phyloP scores from a whole-genome alignment of 64 coral and sea anemone genomes.

The Montipora cactus region DNA sequence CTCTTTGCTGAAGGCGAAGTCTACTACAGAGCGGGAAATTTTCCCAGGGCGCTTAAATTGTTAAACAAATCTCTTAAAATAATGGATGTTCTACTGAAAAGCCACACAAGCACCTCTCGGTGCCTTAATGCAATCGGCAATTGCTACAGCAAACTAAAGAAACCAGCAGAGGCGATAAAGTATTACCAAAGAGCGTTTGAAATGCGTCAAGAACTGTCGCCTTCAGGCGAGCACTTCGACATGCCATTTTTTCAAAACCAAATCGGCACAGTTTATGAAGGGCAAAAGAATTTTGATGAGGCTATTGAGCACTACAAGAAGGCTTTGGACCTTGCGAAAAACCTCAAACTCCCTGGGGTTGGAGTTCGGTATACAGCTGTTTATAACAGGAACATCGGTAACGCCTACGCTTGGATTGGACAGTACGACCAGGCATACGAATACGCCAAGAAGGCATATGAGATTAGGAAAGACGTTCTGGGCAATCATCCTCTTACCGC shows the following conservation, averaged over 20 bases:
- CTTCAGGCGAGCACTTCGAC: conserved; percentile 34
- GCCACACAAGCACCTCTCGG: conserved; percentile 55
- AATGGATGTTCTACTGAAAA: conserved; percentile 18
- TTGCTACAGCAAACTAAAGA: conserved; percentile 6
- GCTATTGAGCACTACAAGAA: conserved; percentile 49
- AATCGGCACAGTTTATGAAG: conserved; percentile 56
- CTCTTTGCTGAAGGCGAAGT: conserved; percentile 41
- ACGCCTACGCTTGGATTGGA: conserved; percentile 21
- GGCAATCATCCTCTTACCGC: conserved; percentile 39
- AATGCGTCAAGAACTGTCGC: conserved; percentile 47
- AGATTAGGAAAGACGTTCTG: conserved; percentile 42
- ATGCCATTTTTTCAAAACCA: conserved; percentile 52
- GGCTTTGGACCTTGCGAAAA: conserved; percentile 46
- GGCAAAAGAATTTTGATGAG: not conserved
- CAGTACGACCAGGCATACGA: conserved; percentile 14
- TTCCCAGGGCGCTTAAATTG: not conserved
- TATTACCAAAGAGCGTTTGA: conserved; percentile 42
- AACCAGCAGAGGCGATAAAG: not conserved
- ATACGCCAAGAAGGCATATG: conserved; percentile 23
- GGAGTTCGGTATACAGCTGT: conserved; percentile 19
- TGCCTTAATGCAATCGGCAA: conserved; percentile 60
- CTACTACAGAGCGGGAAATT: not conserved
- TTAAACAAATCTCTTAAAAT: conserved; percentile 6
- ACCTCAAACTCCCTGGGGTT: conserved; percentile 45
- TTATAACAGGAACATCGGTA: conserved; percentile 57